Conservation (phyloP, 2,888 invertebrate genomes). For the Penaeus monodon region DNA sequence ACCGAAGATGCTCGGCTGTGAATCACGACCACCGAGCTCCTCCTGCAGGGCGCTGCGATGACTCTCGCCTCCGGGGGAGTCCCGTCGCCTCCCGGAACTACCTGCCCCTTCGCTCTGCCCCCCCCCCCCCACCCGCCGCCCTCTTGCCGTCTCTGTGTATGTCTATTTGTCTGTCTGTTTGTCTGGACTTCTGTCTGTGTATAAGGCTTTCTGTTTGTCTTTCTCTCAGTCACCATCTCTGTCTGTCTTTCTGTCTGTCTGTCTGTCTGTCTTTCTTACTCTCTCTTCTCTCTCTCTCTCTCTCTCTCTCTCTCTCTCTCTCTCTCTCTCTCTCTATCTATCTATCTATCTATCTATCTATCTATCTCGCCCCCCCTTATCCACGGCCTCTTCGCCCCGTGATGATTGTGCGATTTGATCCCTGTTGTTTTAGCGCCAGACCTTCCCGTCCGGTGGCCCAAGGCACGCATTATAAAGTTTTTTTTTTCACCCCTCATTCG, state of each 20-base stretch:
- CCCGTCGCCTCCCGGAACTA: no score
- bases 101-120: background rate
- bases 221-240: conserved; percentile 10
- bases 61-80: no score
- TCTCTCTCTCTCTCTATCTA: conserved; percentile 22
- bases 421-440: no score
- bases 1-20: no score
- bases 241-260: background rate
- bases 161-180: conserved; percentile 19
- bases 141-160: background rate
- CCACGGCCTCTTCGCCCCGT: background rate
- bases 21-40: no score
- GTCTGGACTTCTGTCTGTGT: no score
- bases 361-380: background rate
- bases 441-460: no score
- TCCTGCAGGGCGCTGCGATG: no score
- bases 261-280: no score
- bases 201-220: background rate
- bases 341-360: background rate
- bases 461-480: no score
- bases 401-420: no score
- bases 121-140: background rate
- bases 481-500: no score
- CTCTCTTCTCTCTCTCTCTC: background rate
- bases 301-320: conserved; percentile 19